A percentile compares a stretch with the other conserved stretches of the same genome.
Evolutionary conservation across 2,888 invertebrate species (phyloP).

Genomic region (Thymelicus sylvestris): DNA sequence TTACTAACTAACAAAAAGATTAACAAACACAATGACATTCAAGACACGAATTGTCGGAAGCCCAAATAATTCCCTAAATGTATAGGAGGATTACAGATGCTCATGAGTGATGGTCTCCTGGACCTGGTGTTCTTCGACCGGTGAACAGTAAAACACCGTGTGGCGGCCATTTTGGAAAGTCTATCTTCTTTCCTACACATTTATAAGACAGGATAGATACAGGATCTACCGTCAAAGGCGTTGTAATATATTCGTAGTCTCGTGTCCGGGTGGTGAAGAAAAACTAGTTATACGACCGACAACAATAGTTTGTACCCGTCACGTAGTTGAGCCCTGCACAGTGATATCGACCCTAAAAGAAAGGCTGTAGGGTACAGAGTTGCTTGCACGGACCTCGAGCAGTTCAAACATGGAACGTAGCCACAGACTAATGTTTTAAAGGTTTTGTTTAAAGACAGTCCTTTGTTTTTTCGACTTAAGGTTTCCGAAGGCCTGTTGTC

Average conservation of each 20-base stretch:
- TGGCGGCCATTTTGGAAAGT: too few relatives aligned
- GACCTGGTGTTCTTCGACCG: too few relatives aligned
- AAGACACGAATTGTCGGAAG: too few relatives aligned
- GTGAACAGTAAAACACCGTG: too few relatives aligned
- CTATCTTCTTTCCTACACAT: neutral
- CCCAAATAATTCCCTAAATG: too few relatives aligned
- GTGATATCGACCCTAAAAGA: neutral
- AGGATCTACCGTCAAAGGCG: neutral
- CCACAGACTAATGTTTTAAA: constrained; percentile 5
- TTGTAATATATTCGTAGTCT: constrained; percentile 4
- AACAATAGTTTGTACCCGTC: constrained; percentile 10
- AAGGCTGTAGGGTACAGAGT: neutral
- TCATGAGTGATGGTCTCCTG: too few relatives aligned
- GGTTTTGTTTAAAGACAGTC: constrained; percentile 11
- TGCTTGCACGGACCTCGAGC: neutral
- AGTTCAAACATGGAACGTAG: neutral
- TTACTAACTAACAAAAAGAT: too few relatives aligned
- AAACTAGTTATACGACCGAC: constrained; percentile 9
- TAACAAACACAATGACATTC: too few relatives aligned
- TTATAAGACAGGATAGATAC: constrained; percentile 3
- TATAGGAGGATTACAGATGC: too few relatives aligned
- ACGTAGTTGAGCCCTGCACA: neutral
- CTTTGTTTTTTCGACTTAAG: neutral
- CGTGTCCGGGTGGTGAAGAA: constrained; percentile 7
- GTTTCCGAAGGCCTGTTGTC: neutral